phyloP scores from a whole-genome alignment of 2,888 invertebrate species.

The Listrodromus nycthemerus region DNA sequence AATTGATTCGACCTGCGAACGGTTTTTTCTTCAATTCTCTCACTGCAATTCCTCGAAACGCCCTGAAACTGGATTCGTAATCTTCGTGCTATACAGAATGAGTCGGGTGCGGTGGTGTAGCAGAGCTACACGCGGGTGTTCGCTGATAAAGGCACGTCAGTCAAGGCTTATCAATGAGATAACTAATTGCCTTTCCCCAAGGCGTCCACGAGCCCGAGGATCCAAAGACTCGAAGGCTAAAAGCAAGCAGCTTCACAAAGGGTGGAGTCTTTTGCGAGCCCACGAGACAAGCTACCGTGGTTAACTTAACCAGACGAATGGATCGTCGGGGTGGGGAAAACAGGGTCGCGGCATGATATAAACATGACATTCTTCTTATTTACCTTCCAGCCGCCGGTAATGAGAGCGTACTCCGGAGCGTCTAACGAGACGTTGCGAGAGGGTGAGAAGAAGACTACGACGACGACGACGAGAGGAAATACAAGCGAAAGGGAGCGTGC shows the following conservation, averaged over 20 bases:
- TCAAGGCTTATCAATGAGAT: slow-evolving; percentile 42
- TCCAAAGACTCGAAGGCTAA: neutral
- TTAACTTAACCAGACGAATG: neutral
- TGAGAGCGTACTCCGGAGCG: slow-evolving; percentile 63
- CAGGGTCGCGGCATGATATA: slow-evolving; percentile 39
- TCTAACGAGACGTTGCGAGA: slow-evolving; percentile 68
- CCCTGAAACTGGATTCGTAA: slow-evolving; percentile 17
- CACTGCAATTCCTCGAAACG: neutral
- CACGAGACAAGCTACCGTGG: neutral
- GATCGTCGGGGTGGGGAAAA: neutral
- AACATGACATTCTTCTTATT: slow-evolving; percentile 68
- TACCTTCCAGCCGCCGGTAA: slow-evolving; percentile 69
- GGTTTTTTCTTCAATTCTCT: slow-evolving; percentile 28
- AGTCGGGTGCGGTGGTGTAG: neutral
- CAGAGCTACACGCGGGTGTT: slow-evolving; percentile 19
- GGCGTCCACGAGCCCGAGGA: neutral
- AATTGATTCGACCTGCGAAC: slow-evolving; percentile 32
- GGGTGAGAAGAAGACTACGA: slow-evolving; percentile 20
- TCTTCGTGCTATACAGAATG: slow-evolving; percentile 29
- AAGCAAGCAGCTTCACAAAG: neutral
- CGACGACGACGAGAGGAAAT: slow-evolving; percentile 13
- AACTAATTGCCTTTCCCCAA: slow-evolving; percentile 39
- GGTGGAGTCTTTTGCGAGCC: slow-evolving; percentile 4
- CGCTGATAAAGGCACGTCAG: slow-evolving; percentile 19
- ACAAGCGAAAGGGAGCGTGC: slow-evolving; percentile 15